Conservation (phyloP, 1,140 invertebrate genomes). For the Drosophila murphyi region DNA sequence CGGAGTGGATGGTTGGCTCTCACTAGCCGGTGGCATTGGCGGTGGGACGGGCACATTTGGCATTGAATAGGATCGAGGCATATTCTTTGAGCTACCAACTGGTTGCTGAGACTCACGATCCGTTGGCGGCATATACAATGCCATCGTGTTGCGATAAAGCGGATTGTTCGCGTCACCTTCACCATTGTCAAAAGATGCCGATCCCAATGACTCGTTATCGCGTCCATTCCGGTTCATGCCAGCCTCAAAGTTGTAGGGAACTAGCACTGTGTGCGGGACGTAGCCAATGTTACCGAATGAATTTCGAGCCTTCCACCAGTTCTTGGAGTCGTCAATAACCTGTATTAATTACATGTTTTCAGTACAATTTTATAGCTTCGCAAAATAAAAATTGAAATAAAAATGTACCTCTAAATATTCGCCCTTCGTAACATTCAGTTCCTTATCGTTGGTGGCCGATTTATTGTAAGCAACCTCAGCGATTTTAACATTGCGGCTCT, state of each 20-base stretch:
- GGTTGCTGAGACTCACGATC: conserved; percentile 57
- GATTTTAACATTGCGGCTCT: conserved; percentile 77
- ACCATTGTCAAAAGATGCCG: conserved; percentile 49
- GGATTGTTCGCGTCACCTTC: conserved; percentile 51
- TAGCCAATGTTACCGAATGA: conserved; percentile 93
- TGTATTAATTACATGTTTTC: conserved; percentile 72
- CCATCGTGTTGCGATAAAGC: conserved; percentile 71
- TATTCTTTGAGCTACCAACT: conserved; percentile 41
- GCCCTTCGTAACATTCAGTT: conserved; percentile 96
- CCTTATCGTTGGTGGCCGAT: conserved; percentile 98
- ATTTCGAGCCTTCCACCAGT: conserved; percentile 99
- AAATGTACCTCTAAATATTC: conserved; percentile 94
- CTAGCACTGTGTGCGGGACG: conserved; percentile 98
- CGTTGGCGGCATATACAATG: conserved; percentile 48
- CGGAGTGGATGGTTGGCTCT: conserved; percentile 75
- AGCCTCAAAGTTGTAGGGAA: conserved; percentile 85
- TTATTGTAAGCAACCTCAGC: conserved; percentile 93
- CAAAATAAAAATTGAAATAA: too few relatives aligned
- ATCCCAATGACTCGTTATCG: conserved; percentile 72
- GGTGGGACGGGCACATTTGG: conserved; percentile 77
- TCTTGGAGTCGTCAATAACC: conserved; percentile 96
- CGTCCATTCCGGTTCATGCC: conserved; percentile 34
- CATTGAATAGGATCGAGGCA: conserved; percentile 76
- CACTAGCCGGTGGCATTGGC: conserved; percentile 73
- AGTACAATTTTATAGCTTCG: too few relatives aligned